Conservation (phyloP, 2,113 vertebrate genomes). For the Tupaia tana region DNA sequence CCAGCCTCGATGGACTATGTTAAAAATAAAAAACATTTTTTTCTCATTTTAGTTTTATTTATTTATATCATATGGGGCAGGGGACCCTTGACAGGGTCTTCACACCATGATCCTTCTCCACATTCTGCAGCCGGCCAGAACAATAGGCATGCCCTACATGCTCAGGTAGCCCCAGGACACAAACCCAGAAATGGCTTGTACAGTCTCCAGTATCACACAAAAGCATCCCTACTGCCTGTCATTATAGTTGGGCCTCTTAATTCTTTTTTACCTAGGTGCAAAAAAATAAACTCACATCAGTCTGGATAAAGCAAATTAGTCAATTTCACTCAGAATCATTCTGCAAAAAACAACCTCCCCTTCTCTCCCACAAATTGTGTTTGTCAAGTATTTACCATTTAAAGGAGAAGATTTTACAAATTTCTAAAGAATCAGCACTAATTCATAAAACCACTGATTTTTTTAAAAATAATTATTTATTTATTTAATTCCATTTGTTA, state of each 20-base stretch:
- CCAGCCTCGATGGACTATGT: background rate
- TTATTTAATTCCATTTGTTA: too few relatives aligned
- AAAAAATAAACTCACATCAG: background rate
- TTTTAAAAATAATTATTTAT: background rate
- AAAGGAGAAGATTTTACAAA: slow-evolving; percentile 1
- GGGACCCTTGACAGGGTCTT: too few relatives aligned
- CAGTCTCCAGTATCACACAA: too few relatives aligned
- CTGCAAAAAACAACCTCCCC: background rate
- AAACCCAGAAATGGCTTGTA: too few relatives aligned
- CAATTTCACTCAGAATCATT: slow-evolving; percentile 19
- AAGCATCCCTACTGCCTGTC: too few relatives aligned
- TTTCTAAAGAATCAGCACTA: background rate
- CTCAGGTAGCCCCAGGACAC: too few relatives aligned
- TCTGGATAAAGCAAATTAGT: background rate
- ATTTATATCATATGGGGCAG: too few relatives aligned
- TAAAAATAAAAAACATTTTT: background rate
- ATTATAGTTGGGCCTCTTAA: background rate
- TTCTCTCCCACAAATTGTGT: background rate
- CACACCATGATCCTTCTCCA: too few relatives aligned
- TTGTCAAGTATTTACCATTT: background rate
- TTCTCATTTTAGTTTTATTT: too few relatives aligned
- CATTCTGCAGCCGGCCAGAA: too few relatives aligned
- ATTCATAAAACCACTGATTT: background rate
- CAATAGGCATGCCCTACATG: too few relatives aligned
- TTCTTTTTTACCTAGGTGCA: background rate